phyloP scores from a whole-genome alignment of 2,797 vertebrate species.

The Synaphobranchus kaupii region DNA sequence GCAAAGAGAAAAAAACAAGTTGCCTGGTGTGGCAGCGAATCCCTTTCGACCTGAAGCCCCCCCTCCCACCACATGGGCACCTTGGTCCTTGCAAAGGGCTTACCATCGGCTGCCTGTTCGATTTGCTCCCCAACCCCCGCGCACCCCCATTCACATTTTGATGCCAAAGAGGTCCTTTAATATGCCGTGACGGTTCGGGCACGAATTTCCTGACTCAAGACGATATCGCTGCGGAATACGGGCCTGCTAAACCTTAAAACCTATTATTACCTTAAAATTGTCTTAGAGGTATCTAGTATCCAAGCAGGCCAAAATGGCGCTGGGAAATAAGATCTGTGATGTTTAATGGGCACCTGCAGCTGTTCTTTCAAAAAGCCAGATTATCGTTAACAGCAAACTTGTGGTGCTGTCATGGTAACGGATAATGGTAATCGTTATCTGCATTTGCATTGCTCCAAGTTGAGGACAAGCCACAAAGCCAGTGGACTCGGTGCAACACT shows the following conservation, averaged over 20 bases:
- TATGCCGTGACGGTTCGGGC: background rate
- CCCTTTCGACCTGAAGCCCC: background rate
- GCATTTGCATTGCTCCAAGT: background rate
- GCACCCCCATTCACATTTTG: background rate
- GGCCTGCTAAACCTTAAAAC: background rate
- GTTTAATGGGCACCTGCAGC: background rate
- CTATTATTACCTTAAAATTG: background rate
- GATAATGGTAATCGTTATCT: background rate
- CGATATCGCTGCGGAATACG: background rate
- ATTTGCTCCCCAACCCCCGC: background rate
- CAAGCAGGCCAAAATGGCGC: background rate
- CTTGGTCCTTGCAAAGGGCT: background rate
- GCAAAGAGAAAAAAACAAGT: background rate
- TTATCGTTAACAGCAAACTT: background rate
- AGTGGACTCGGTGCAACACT: background rate
- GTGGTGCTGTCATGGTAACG: background rate
- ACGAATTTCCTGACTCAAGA: background rate
- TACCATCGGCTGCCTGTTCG: background rate
- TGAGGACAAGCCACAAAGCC: background rate
- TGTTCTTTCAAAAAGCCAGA: background rate
- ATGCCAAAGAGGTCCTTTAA: slow-evolving; percentile 3
- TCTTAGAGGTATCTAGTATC: background rate
- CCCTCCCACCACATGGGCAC: background rate
- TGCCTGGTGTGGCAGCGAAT: background rate
- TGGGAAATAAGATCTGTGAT: background rate